phyloP scores from a whole-genome alignment of 2,113 vertebrate genomes.

The Bostrychus sinensis region DNA sequence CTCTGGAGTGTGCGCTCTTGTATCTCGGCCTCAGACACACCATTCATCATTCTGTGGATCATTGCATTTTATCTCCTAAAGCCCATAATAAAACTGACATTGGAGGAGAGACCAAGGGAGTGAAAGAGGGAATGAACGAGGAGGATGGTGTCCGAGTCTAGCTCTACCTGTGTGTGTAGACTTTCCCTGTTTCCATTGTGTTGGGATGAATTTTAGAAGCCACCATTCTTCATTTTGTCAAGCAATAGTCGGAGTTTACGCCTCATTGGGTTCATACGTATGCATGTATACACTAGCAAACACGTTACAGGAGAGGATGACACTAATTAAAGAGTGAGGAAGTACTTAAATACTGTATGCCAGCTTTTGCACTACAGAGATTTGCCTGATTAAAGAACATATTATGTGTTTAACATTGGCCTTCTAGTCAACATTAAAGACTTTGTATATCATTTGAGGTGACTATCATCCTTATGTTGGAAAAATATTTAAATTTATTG shows the following conservation, averaged over 20 bases:
- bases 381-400: background rate
- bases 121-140: slow-evolving; percentile 28
- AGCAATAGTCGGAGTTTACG: slow-evolving; percentile 27
- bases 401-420: background rate
- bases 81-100: slow-evolving; percentile 86
- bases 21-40: slow-evolving; percentile 81
- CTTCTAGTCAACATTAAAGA: too few species aligned
- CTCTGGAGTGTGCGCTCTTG: slow-evolving; percentile 78
- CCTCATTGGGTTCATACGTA: slow-evolving; percentile 37
- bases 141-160: slow-evolving; percentile 14
- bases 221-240: slow-evolving; percentile 73
- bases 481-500: too few species aligned
- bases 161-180: slow-evolving; percentile 43
- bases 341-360: slow-evolving; percentile 56
- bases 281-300: slow-evolving; percentile 30
- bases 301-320: slow-evolving; percentile 42
- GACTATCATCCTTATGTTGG: too few species aligned
- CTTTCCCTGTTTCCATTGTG: slow-evolving; percentile 48
- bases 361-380: slow-evolving; percentile 38
- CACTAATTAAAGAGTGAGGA: slow-evolving; percentile 53
- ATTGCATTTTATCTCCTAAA: slow-evolving; percentile 84
- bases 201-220: slow-evolving; percentile 56
- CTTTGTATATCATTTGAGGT: too few species aligned
- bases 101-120: slow-evolving; percentile 73
- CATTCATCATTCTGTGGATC: slow-evolving; percentile 86